Conservation (phyloP, 1,140 invertebrate species). For the Dreissena polymorpha region DNA sequence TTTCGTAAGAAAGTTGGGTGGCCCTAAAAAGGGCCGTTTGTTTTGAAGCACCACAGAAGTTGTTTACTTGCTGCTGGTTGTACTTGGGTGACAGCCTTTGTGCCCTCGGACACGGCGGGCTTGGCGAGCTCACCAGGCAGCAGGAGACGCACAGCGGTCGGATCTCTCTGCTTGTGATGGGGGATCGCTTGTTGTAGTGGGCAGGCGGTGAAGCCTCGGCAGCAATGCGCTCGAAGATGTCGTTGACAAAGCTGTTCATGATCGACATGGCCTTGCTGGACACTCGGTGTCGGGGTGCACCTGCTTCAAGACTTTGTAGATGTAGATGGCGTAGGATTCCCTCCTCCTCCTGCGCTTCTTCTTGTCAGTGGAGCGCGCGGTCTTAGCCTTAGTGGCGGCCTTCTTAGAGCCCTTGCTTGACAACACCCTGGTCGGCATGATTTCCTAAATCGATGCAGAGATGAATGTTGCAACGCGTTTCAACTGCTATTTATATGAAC, state of each 20-base stretch:
- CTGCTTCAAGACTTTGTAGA: constrained; percentile 87
- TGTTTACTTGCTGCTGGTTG: constrained; percentile 42
- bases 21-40: constrained; percentile 39
- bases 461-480: not conserved
- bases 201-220: constrained; percentile 76
- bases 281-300: constrained; percentile 86
- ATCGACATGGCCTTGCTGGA: constrained; percentile 80
- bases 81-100: constrained; percentile 84
- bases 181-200: constrained; percentile 74
- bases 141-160: constrained; percentile 83
- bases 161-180: constrained; percentile 83
- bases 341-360: constrained; percentile 74
- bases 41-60: no score
- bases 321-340: constrained; percentile 86
- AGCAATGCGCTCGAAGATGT: constrained; percentile 80
- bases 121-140: constrained; percentile 85
- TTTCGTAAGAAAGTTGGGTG: not conserved
- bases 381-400: constrained; percentile 35
- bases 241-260: constrained; percentile 80
- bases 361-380: constrained; percentile 24
- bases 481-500: not conserved
- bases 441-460: constrained; percentile 1
- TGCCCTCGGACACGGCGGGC: constrained; percentile 83
- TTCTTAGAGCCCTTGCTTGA: constrained; percentile 26
- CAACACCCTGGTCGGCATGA: not conserved